Percentiles rank a stretch among this genome's conserved stretches.
phyloP scores from a whole-genome alignment of 1,140 invertebrate genomes.

The Bathynomus jamesi region DNA sequence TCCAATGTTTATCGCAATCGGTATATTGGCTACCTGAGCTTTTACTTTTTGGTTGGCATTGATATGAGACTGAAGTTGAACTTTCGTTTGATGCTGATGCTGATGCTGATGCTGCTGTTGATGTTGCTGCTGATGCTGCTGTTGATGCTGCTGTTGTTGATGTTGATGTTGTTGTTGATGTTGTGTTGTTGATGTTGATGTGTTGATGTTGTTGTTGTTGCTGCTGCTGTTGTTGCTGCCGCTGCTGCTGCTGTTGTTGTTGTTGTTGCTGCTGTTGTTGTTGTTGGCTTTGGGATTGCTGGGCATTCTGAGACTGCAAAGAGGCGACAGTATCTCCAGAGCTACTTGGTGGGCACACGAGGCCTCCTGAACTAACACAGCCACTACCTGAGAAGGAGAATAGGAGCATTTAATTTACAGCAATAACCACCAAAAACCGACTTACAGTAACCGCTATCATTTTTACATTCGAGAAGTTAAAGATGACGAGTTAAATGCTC shows the following conservation, averaged over 20 bases:
- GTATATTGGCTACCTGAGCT: conserved; percentile 19
- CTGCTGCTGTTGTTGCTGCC: not conserved
- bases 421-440: too few species aligned
- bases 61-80: not conserved
- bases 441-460: too few species aligned
- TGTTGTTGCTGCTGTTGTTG: not conserved
- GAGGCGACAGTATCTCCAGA: not conserved
- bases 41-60: conserved; percentile 10
- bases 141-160: not conserved
- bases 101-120: not conserved
- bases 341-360: not conserved
- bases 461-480: too few species aligned
- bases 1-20: conserved; percentile 1
- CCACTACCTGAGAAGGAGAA: not conserved
- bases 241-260: not conserved
- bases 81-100: not conserved
- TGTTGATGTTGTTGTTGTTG: not conserved
- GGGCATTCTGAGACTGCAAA: conserved; percentile 2
- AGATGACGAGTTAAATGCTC: conserved; percentile 1
- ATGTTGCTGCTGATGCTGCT: conserved; percentile 9
- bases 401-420: not conserved
- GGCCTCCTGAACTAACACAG: not conserved
- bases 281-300: not conserved
- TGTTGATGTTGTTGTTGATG: not conserved
- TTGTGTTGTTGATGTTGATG: not conserved